phyloP scores from a whole-genome alignment of 2,888 invertebrate genomes.

The Metalampra italica region DNA sequence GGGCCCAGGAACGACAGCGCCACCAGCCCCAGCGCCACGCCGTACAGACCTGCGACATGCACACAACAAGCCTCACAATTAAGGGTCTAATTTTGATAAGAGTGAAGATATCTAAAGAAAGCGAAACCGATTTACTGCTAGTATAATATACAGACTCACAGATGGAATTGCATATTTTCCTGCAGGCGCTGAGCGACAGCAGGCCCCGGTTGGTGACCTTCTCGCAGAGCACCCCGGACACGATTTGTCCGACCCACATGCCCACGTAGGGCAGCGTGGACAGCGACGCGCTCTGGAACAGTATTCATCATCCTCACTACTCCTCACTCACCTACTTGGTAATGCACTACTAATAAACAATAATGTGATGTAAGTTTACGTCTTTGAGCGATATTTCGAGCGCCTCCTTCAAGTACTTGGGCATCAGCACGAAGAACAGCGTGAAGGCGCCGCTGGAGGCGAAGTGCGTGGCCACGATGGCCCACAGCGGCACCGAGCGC shows the following conservation, averaged over 20 bases:
- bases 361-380: conserved; percentile 40
- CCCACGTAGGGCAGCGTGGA: conserved; percentile 86
- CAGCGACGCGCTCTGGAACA: conserved; percentile 79
- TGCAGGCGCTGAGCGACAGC: conserved; percentile 34
- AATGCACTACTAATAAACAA: too few relatives aligned
- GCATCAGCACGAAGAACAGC: conserved; percentile 83
- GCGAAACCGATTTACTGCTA: too few relatives aligned
- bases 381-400: conserved; percentile 79
- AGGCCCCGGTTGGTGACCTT: conserved; percentile 46
- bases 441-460: conserved; percentile 82
- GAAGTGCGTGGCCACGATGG: conserved; percentile 76
- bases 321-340: background rate
- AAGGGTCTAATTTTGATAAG: too few relatives aligned
- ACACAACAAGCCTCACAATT: too few relatives aligned
- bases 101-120: too few relatives aligned
- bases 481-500: conserved; percentile 79
- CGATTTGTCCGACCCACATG: conserved; percentile 83
- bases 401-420: conserved; percentile 82
- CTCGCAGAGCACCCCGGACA: conserved; percentile 81
- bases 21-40: conserved; percentile 81
- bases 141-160: too few relatives aligned
- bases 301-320: conserved; percentile 1
- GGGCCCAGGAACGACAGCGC: conserved; percentile 72
- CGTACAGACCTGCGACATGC: conserved; percentile 70
- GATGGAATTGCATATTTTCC: conserved; percentile 77